A percentile compares a stretch with the other conserved stretches of the same genome.
These are phyloP conservation scores for Synaphobranchus kaupii DNA, from an alignment of 2,797 vertebrate species.

Conservation along the genomic window DNA sequence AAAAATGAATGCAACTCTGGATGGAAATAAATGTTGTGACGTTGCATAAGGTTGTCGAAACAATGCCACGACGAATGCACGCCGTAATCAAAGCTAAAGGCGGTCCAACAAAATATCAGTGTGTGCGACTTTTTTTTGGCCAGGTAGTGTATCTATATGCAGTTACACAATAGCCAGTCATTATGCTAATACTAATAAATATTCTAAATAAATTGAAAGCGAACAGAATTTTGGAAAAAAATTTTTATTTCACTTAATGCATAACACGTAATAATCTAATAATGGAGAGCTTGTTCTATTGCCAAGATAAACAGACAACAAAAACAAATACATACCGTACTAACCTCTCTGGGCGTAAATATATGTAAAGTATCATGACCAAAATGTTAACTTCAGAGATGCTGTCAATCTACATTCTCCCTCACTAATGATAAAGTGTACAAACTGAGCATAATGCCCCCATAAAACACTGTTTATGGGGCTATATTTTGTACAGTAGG, in stretches of 20 bases:
- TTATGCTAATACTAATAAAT: conserved; percentile 11
- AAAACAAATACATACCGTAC: neutral
- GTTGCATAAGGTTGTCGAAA: no score
- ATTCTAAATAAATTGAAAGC: neutral
- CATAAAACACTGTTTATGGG: neutral
- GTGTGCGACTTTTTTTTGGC: no score
- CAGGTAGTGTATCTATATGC: neutral
- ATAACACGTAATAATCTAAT: neutral
- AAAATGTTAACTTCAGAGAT: neutral
- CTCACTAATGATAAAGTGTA: neutral
- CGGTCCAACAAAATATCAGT: no score
- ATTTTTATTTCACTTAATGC: neutral
- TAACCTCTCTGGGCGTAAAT: neutral
- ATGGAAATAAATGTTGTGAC: no score
- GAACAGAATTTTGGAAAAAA: neutral
- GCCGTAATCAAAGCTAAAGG: no score
- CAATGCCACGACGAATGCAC: no score
- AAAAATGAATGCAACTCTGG: no score
- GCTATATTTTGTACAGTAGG: neutral
- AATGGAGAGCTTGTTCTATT: neutral
- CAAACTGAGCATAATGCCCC: neutral
- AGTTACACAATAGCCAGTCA: conserved; percentile 2
- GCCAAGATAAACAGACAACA: neutral
- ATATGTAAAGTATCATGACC: neutral
- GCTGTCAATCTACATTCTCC: neutral